Evolutionary conservation across 2,888 invertebrate species (phyloP).

Genomic region (Brenthis ino): DNA sequence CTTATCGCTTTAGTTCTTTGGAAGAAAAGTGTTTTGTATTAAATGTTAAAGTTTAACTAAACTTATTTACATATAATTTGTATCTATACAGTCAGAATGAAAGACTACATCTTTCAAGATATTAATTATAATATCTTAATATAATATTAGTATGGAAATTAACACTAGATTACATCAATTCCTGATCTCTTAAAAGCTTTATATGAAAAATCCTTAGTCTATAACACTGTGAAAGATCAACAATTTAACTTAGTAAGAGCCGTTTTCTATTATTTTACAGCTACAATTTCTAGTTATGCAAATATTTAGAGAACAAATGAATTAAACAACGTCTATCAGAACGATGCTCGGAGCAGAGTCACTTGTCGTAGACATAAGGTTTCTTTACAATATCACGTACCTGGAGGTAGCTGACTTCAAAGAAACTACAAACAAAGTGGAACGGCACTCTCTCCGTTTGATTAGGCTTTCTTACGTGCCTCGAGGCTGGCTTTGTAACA

Average conservation of each 20-base stretch:
- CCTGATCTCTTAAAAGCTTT: no score
- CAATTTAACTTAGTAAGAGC: no score
- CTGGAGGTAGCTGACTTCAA: conserved; percentile 56
- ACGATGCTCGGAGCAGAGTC: conserved; percentile 26
- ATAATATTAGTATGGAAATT: no score
- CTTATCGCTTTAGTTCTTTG: neutral
- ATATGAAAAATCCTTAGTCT: no score
- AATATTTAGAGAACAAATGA: conserved; percentile 12
- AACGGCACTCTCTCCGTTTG: conserved; percentile 63
- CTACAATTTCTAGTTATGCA: neutral
- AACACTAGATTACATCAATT: no score
- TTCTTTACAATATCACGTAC: conserved; percentile 38
- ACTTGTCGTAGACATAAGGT: conserved; percentile 28
- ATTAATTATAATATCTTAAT: no score
- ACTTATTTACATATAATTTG: no score
- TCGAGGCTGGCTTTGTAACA: conserved; percentile 74
- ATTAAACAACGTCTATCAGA: conserved; percentile 21
- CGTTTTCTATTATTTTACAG: no score
- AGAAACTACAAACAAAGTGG: conserved; percentile 77
- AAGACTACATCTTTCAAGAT: no score
- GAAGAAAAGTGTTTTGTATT: neutral
- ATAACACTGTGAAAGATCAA: no score
- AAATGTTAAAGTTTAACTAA: no score
- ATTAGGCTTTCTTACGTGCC: conserved; percentile 73
- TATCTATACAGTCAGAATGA: no score